phyloP scores from a whole-genome alignment of 2,888 invertebrate species.

The Coelopa pilipes region DNA sequence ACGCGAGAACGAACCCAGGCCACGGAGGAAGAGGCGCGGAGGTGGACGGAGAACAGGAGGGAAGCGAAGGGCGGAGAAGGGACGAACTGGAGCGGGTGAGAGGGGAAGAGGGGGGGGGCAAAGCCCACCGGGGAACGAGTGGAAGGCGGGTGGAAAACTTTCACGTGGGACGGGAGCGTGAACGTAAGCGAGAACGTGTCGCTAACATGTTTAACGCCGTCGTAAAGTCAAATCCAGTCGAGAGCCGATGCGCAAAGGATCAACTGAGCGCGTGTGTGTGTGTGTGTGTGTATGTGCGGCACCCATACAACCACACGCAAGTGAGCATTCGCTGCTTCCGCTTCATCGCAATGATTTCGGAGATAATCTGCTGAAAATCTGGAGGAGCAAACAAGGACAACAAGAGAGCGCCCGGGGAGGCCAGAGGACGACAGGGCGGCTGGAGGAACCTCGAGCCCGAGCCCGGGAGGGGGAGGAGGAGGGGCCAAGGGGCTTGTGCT shows the following conservation, averaged over 20 bases:
- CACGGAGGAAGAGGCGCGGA: no score
- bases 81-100: not conserved
- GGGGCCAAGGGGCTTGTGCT: not conserved
- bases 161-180: conserved; percentile 1
- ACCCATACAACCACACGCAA: conserved; percentile 14
- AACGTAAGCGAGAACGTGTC: conserved; percentile 37
- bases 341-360: conserved; percentile 33
- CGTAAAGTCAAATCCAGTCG: conserved; percentile 38
- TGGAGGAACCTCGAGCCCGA: no score
- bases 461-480: no score
- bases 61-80: not conserved
- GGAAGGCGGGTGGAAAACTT: not conserved
- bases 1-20: no score
- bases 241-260: conserved; percentile 19
- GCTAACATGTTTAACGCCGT: conserved; percentile 41
- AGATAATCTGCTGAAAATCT: conserved; percentile 36
- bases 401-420: not conserved
- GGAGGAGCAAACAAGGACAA: conserved; percentile 27
- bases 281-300: conserved; percentile 19
- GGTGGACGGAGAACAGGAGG: not conserved
- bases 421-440: not conserved
- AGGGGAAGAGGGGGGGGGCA: not conserved
- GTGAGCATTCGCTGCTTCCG: conserved; percentile 11
- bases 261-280: not conserved
- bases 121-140: not conserved